These are phyloP conservation scores for Palloptera scutellata DNA, from an alignment of 2,888 invertebrate genomes.

Conservation along the genomic window DNA sequence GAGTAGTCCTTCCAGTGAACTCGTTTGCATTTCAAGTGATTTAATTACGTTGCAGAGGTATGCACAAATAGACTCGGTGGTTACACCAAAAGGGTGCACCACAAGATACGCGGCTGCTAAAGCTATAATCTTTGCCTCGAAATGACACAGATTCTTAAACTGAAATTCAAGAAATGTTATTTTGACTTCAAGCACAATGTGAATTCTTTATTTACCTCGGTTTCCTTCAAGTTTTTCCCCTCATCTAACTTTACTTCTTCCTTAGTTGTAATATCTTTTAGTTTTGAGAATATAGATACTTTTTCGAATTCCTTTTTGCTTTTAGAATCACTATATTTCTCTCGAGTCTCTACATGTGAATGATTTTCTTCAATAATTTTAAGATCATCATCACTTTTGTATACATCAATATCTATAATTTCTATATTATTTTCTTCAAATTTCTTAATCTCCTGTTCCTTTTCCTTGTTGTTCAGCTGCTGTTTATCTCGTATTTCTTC, in stretches of 20 bases:
- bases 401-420: slow-evolving; percentile 54
- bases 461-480: slow-evolving; percentile 12
- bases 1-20: slow-evolving; percentile 80
- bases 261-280: neutral
- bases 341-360: slow-evolving; percentile 49
- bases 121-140: slow-evolving; percentile 81
- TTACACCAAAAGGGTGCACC: slow-evolving; percentile 92
- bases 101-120: slow-evolving; percentile 85
- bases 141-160: slow-evolving; percentile 40
- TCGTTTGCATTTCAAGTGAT: slow-evolving; percentile 75
- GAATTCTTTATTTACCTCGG: slow-evolving; percentile 3
- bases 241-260: neutral
- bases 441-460: slow-evolving; percentile 29
- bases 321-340: slow-evolving; percentile 20
- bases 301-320: neutral
- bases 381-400: slow-evolving; percentile 55
- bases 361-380: slow-evolving; percentile 51
- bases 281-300: neutral
- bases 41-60: slow-evolving; percentile 81
- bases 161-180: slow-evolving; percentile 20
- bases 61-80: slow-evolving; percentile 88
- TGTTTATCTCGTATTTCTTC: slow-evolving; percentile 27
- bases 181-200: neutral
- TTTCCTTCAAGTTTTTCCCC: slow-evolving; percentile 9
- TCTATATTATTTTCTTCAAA: slow-evolving; percentile 19